A percentile compares a stretch with the other conserved stretches of the same genome.
phyloP scores from a whole-genome alignment of 1,140 invertebrate genomes.

The Drosophila melanica region DNA sequence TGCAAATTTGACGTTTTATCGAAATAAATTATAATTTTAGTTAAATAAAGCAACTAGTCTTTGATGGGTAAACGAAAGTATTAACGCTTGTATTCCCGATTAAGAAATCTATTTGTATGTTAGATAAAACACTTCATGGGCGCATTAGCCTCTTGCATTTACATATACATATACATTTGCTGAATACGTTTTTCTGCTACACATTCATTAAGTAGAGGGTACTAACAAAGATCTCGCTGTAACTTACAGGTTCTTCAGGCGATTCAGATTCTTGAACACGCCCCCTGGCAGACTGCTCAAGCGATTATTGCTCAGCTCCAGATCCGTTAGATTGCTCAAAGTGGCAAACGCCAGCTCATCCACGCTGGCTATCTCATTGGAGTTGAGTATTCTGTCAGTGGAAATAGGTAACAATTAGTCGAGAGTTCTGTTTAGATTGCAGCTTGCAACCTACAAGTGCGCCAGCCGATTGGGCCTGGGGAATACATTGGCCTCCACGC shows the following conservation, averaged over 20 bases:
- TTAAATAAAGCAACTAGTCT: no score
- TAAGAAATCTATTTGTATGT: no score
- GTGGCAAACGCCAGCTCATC: slow-evolving; percentile 89
- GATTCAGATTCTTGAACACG: slow-evolving; percentile 88
- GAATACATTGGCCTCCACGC: slow-evolving; percentile 85
- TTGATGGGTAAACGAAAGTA: no score
- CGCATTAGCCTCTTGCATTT: no score
- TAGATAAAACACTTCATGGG: no score
- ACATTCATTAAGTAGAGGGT: no score
- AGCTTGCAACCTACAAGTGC: slow-evolving; percentile 84
- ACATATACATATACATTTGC: no score
- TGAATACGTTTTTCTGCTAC: no score
- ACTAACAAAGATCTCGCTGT: no score
- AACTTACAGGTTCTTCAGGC: slow-evolving; percentile 89
- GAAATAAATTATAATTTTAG: no score
- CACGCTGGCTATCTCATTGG: slow-evolving; percentile 89
- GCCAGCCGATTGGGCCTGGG: slow-evolving; percentile 83
- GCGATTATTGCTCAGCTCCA: slow-evolving; percentile 93
- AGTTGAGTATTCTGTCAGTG: slow-evolving; percentile 88
- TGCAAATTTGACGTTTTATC: no score
- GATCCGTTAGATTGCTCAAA: slow-evolving; percentile 88
- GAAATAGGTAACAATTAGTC: slow-evolving; percentile 6
- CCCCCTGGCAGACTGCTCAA: slow-evolving; percentile 89
- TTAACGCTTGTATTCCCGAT: no score
- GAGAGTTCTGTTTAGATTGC: not conserved